Conservation (phyloP, 2,888 invertebrate genomes). For the Parelbella ahira region DNA sequence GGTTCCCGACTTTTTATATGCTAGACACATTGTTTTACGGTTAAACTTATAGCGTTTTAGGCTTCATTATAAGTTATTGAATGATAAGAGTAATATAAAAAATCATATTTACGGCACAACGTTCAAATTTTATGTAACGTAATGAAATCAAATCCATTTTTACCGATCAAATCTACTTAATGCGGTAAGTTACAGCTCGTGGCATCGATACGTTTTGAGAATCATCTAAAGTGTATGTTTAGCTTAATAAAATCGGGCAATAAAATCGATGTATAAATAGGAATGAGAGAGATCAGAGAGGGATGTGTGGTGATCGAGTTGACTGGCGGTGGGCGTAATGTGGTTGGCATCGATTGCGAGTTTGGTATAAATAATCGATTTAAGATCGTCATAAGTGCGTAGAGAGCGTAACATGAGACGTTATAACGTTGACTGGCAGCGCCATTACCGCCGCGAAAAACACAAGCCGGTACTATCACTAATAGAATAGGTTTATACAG, state of each 20-base stretch:
- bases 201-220: conserved; percentile 34
- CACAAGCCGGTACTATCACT: conserved; percentile 47
- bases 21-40: conserved; percentile 26
- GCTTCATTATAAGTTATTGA: conserved; percentile 26
- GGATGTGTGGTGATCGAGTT: conserved; percentile 44
- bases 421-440: conserved; percentile 48
- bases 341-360: conserved; percentile 50
- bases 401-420: conserved; percentile 53
- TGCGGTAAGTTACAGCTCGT: conserved; percentile 35
- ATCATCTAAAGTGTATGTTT: conserved; percentile 38
- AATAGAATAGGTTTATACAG: conserved; percentile 16
- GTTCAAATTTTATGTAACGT: conserved; percentile 29
- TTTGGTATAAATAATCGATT: conserved; percentile 68
- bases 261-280: conserved; percentile 44
- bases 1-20: conserved; percentile 26
- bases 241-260: conserved; percentile 38
- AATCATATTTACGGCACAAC: conserved; percentile 28
- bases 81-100: conserved; percentile 26
- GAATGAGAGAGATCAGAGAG: conserved; percentile 48
- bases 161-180: conserved; percentile 38
- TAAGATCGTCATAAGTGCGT: conserved; percentile 48
- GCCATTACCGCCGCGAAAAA: conserved; percentile 45
- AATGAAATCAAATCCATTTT: conserved; percentile 37
- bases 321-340: conserved; percentile 57
- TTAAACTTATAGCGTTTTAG: no score